Evolutionary conservation across 2,888 invertebrate species (phyloP).

Genomic region (Latrodectus elegans): DNA sequence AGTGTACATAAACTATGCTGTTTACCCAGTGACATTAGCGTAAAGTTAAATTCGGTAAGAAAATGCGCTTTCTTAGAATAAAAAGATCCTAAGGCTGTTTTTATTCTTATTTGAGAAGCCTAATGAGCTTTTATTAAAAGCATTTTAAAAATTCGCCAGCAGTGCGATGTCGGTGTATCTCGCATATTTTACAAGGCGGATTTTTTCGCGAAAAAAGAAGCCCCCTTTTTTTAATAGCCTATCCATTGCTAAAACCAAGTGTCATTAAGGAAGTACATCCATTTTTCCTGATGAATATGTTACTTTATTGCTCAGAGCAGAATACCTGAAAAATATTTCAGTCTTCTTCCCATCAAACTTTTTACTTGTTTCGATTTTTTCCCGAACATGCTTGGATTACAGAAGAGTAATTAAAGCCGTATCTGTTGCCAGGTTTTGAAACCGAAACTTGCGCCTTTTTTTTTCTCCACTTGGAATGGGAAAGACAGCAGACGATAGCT

Average conservation of each 20-base stretch:
- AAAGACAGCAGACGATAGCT: slow-evolving; percentile 56
- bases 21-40: too few species aligned
- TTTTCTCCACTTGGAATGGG: slow-evolving; percentile 33
- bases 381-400: slow-evolving; percentile 62
- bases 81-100: too few species aligned
- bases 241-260: slow-evolving; percentile 50
- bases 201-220: neutral
- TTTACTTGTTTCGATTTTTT: slow-evolving; percentile 22
- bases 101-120: too few species aligned
- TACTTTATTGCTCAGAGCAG: slow-evolving; percentile 43
- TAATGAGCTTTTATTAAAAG: neutral
- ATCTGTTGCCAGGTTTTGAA: slow-evolving; percentile 61
- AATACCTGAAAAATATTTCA: slow-evolving; percentile 56
- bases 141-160: slow-evolving; percentile 4
- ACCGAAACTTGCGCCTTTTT: slow-evolving; percentile 39
- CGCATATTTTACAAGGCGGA: neutral
- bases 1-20: too few species aligned
- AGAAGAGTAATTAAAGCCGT: slow-evolving; percentile 65
- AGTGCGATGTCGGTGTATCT: neutral
- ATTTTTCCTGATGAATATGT: slow-evolving; percentile 42
- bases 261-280: slow-evolving; percentile 48
- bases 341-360: slow-evolving; percentile 23
- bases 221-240: neutral
- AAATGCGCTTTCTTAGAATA: too few species aligned
- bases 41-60: too few species aligned